Evolutionary conservation across 2,888 invertebrate genomes (phyloP).

Genomic region (Thalpophila matura): DNA sequence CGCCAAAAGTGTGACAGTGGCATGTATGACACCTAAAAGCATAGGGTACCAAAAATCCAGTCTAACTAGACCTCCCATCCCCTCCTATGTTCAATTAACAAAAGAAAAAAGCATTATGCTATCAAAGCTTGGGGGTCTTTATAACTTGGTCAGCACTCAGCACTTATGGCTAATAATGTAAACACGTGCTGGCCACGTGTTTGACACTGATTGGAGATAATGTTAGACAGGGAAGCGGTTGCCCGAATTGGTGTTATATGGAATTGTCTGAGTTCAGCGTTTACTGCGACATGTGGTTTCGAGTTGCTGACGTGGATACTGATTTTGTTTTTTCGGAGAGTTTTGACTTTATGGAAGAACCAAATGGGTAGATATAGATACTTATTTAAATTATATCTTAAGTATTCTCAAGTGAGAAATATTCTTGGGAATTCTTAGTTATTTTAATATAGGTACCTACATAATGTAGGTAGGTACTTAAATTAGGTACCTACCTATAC

Average conservation of each 20-base stretch:
- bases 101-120: conserved; percentile 49
- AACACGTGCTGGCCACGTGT: conserved; percentile 69
- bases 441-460: too few species aligned
- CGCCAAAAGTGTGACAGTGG: conserved; percentile 43
- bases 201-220: conserved; percentile 65
- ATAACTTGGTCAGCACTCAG: conserved; percentile 54
- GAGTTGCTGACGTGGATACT: conserved; percentile 4
- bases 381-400: too few species aligned
- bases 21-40: conserved; percentile 54
- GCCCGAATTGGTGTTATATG: conserved; percentile 22
- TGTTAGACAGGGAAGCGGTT: conserved; percentile 48
- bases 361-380: background rate
- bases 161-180: conserved; percentile 64
- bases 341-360: background rate
- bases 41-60: conserved; percentile 48
- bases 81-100: conserved; percentile 38
- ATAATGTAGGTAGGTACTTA: too few species aligned
- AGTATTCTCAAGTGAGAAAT: too few species aligned
- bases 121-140: conserved; percentile 52
- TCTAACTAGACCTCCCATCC: conserved; percentile 29
- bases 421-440: too few species aligned
- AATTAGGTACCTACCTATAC: too few species aligned
- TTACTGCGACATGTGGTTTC: conserved; percentile 44
- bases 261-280: conserved; percentile 43
- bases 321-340: background rate